Base-by-base conservation (phyloP, 2,888 invertebrate genomes). In the Poecilus cupreus region DNA sequence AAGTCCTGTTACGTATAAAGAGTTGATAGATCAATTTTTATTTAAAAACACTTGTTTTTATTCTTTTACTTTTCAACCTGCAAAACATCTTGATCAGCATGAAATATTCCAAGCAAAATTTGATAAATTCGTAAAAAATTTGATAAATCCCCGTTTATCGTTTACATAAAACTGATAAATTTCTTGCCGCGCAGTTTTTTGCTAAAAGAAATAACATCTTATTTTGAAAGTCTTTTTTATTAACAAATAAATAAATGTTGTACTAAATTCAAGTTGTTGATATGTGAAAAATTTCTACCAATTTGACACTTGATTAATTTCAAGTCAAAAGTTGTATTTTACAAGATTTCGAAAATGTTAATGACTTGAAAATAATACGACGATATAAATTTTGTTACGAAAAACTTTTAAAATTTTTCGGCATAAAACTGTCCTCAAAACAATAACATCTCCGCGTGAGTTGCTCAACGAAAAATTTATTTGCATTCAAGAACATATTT, bases 331-430 rank as follows among this genome's bases (percentile, higher is more conserved):
- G 20, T 22, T 8, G 20, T 43, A 60, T 60, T 26, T 60, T 60
- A 26, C 26, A 54, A 20, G 20, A n/a, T 43, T 13, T 43, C 60
- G n/a, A 60, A 54, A 32, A 26, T 13, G 60, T 24, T 60, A 60
- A 60, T 60, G 60, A 60, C 22, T n/a, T 26, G 22, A 60, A 60
- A 60, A 60, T 20, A 60, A 60, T 60, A 60, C 32, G 32, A 60
- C 26, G 22, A 60, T 32, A 32, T 60, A 60, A 60, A 60, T 60
- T 60, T 24, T 60, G 22, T 60, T 60, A 22, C 60, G 60, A 60
- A 26, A 60, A 60, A 22, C n/a, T 60, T 60, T 60, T 24, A 60
- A 60, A 26, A n/a, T 60, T 32, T 32, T 60, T 60, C 60, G n/a
- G n/a, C 26, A 60, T 60, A 60, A 60, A 60, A 26, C 60, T 60